Evolutionary conservation across 1,140 invertebrate species (phyloP).

Genomic region (Plutomurus gul): DNA sequence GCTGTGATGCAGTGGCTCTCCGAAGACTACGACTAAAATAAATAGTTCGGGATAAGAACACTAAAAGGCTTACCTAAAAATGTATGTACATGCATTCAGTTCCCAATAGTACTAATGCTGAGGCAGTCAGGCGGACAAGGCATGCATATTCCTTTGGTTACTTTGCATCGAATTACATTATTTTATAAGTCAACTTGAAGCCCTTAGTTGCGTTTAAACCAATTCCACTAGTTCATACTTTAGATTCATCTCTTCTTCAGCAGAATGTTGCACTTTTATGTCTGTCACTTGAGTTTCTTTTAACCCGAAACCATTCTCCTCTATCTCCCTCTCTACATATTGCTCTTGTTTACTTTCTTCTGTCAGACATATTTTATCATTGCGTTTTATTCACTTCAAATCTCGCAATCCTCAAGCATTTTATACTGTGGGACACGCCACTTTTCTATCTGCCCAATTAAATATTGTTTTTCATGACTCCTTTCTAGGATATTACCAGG

Average conservation of each 20-base stretch:
- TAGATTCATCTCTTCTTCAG: not conserved
- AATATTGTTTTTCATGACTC: too few species aligned
- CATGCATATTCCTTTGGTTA: not conserved
- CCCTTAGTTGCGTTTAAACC: not conserved
- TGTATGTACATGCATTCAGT: not conserved
- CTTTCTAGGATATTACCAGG: too few species aligned
- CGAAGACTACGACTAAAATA: constrained; percentile 14
- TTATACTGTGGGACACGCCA: not conserved
- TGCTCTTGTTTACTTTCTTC: not conserved
- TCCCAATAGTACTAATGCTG: not conserved
- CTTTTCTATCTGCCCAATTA: too few species aligned
- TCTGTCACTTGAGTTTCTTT: not conserved
- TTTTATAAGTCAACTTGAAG: constrained; percentile 1
- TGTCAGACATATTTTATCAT: not conserved
- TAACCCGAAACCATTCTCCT: not conserved
- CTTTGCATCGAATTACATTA: constrained; percentile 29
- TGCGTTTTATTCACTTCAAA: not conserved
- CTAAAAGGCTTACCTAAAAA: constrained; percentile 29
- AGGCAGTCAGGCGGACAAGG: not conserved
- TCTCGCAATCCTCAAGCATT: not conserved
- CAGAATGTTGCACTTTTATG: not conserved
- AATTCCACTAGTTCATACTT: not conserved
- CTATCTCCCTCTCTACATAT: not conserved
- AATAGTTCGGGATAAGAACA: constrained; percentile 20
- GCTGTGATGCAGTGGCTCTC: too few species aligned